phyloP scores from a whole-genome alignment of 2,797 vertebrate species.

The Morus bassanus region DNA sequence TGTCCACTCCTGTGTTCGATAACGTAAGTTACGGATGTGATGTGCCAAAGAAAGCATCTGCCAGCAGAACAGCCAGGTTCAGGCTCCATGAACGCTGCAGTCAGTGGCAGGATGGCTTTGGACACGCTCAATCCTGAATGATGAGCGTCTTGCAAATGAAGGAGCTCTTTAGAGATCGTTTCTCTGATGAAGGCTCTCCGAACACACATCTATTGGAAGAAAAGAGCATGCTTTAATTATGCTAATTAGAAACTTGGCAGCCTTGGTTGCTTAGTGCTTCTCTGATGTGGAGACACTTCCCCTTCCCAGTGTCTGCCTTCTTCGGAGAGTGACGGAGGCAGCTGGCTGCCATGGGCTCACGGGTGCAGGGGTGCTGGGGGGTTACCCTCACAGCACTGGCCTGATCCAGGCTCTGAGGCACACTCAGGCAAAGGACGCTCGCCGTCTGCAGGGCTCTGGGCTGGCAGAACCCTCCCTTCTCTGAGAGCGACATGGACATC shows the following conservation, averaged over 20 bases:
- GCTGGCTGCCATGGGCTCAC: fast-evolving
- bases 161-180: background rate
- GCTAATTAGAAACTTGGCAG: slow-evolving; percentile 2
- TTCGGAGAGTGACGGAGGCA: background rate
- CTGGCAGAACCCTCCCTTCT: background rate
- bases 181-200: background rate
- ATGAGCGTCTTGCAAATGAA: background rate
- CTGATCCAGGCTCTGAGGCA: background rate
- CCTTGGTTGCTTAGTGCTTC: background rate
- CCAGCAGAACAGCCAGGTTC: background rate
- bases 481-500: background rate
- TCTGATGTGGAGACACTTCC: background rate
- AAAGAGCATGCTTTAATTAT: background rate
- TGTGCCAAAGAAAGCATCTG: background rate
- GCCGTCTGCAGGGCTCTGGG: background rate
- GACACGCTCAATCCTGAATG: background rate
- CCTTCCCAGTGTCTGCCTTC: background rate
- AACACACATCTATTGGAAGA: background rate
- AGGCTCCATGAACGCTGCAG: background rate
- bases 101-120: background rate
- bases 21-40: fast-evolving
- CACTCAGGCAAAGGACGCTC: fast-evolving
- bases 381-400: too few relatives aligned
- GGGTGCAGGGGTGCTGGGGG: background rate
- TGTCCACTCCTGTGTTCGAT: fast-evolving